phyloP scores from a whole-genome alignment of 2,113 vertebrate species.

The Circaetus cinerascens region DNA sequence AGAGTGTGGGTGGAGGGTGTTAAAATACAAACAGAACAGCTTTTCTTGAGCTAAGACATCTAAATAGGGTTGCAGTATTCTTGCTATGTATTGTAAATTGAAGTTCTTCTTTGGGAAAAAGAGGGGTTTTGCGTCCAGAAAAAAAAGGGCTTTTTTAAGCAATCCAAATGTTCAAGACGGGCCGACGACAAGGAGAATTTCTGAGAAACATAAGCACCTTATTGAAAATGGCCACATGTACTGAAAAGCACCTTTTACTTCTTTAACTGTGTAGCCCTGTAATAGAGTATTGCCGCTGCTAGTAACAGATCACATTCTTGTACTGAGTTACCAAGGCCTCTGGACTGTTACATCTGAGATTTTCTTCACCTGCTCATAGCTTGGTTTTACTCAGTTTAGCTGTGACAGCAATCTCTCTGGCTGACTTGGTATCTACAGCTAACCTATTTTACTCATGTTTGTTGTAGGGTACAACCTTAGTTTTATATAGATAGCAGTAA shows the following conservation, averaged over 20 bases:
- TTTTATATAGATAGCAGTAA: not conserved
- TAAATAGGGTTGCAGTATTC: not conserved
- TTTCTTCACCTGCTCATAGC: not conserved
- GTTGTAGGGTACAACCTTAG: not conserved
- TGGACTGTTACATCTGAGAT: not conserved
- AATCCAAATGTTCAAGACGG: not conserved
- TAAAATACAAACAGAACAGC: not conserved
- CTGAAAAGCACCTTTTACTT: not conserved
- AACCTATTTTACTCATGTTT: not conserved
- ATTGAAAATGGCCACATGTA: rapidly evolving
- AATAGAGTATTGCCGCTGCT: not conserved
- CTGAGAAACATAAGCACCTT: not conserved
- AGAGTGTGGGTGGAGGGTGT: not conserved
- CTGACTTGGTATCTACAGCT: not conserved
- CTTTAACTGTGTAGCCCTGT: not conserved
- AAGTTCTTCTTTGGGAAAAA: not conserved
- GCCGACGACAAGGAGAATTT: not conserved
- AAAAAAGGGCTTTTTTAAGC: not conserved
- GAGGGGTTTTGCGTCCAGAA: not conserved
- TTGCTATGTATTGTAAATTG: not conserved
- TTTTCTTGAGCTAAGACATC: not conserved
- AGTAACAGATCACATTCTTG: not conserved
- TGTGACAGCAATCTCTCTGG: not conserved
- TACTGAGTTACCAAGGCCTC: not conserved
- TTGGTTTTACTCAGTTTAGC: not conserved